phyloP scores from a whole-genome alignment of 2,797 vertebrate genomes.

The Iguana delicatissima region DNA sequence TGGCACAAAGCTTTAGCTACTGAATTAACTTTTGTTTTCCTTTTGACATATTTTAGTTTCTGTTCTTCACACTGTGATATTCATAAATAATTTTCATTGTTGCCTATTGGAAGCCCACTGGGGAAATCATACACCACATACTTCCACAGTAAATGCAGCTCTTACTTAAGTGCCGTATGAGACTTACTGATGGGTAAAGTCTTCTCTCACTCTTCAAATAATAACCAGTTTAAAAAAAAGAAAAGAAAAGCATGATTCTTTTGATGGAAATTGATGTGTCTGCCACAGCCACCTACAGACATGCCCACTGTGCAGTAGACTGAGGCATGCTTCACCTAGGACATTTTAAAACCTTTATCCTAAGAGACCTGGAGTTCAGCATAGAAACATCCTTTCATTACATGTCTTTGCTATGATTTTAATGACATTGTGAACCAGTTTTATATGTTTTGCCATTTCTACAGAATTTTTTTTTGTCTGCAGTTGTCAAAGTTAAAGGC shows the following conservation, averaged over 20 bases:
- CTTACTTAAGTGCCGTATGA: slow-evolving; percentile 30
- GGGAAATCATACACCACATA: slow-evolving; percentile 50
- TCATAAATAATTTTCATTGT: slow-evolving; percentile 18
- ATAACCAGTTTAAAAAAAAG: slow-evolving; percentile 31
- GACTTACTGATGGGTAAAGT: neutral
- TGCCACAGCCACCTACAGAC: slow-evolving; percentile 33
- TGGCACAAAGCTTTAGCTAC: slow-evolving; percentile 6
- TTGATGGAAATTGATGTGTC: slow-evolving; percentile 20
- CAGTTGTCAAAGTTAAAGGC: neutral
- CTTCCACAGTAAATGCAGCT: slow-evolving; percentile 33
- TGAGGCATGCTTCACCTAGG: slow-evolving; percentile 40
- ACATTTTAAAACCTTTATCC: slow-evolving; percentile 3
- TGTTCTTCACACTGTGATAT: slow-evolving; percentile 56
- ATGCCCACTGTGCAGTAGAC: slow-evolving; percentile 21
- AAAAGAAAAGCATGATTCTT: slow-evolving; percentile 21
- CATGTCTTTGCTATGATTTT: slow-evolving; percentile 8
- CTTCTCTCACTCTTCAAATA: slow-evolving; percentile 33
- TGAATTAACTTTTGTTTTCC: slow-evolving; percentile 55
- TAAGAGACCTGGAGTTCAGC: neutral
- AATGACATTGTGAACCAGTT: neutral
- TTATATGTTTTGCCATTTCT: slow-evolving; percentile 15
- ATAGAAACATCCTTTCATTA: slow-evolving; percentile 41
- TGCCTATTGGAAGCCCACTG: slow-evolving; percentile 46
- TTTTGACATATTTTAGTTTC: slow-evolving; percentile 55
- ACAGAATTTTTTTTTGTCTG: neutral